Conservation (phyloP, 2,888 invertebrate genomes). For the Sesia apiformis region DNA sequence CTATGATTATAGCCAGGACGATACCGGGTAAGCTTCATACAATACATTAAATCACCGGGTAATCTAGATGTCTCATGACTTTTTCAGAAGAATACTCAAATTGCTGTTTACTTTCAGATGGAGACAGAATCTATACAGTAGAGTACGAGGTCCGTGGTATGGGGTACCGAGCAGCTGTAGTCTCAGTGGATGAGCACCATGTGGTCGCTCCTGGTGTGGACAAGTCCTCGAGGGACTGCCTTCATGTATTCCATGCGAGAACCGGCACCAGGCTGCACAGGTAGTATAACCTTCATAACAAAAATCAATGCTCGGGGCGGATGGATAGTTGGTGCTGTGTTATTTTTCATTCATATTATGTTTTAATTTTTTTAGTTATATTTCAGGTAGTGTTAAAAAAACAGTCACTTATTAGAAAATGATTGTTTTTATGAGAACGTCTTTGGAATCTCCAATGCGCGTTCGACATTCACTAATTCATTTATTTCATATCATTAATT, state of each 20-base stretch:
- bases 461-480: no score
- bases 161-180: slow-evolving; percentile 84
- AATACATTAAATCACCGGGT: no score
- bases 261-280: slow-evolving; percentile 78
- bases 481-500: no score
- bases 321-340: background rate
- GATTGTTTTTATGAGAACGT: no score
- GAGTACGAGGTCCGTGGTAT: slow-evolving; percentile 85
- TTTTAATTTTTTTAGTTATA: background rate
- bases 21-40: slow-evolving; percentile 77
- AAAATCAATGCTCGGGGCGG: background rate
- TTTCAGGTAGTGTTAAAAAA: background rate
- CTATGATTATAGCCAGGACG: slow-evolving; percentile 79
- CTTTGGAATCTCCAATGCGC: no score
- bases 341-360: no score
- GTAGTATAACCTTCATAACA: slow-evolving; percentile 17
- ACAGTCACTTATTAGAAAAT: no score
- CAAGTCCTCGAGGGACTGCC: slow-evolving; percentile 85
- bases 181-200: slow-evolving; percentile 87
- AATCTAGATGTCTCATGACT: no score
- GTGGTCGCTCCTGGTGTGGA: slow-evolving; percentile 88
- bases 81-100: no score
- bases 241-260: slow-evolving; percentile 87
- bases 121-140: slow-evolving; percentile 84
- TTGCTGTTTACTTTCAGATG: slow-evolving; percentile 66